phyloP scores from a whole-genome alignment of 2,888 invertebrate species.

The Melanchra persicariae region DNA sequence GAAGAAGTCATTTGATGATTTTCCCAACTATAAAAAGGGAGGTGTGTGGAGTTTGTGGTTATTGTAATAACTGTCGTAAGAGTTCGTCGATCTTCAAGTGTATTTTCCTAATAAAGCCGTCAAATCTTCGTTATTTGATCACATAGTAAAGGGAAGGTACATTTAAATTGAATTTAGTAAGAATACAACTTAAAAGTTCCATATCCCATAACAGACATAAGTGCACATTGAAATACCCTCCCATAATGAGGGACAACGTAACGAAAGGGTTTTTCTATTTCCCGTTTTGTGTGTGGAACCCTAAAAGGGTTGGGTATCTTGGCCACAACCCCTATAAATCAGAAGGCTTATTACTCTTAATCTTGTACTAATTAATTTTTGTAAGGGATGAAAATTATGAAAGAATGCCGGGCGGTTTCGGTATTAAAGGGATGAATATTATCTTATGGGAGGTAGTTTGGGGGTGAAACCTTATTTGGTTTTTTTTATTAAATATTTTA shows the following conservation, averaged over 20 bases:
- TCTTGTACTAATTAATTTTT: conserved; percentile 79
- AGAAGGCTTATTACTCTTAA: conserved; percentile 76
- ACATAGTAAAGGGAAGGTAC: not conserved
- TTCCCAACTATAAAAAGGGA: too few species aligned
- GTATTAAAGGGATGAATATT: conserved; percentile 39
- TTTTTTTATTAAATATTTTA: too few species aligned
- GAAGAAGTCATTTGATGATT: too few species aligned
- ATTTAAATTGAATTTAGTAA: conserved; percentile 37
- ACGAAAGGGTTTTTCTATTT: conserved; percentile 56
- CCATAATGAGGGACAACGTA: conserved; percentile 41
- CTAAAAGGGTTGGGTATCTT: conserved; percentile 72
- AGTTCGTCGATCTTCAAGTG: too few species aligned
- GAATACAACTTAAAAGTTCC: not conserved
- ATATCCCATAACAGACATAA: conserved; percentile 16
- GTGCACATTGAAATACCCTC: conserved; percentile 40
- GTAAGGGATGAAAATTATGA: conserved; percentile 69
- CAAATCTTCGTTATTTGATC: not conserved
- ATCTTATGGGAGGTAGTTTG: conserved; percentile 36
- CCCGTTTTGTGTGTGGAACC: conserved; percentile 49
- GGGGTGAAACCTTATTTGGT: conserved; percentile 1
- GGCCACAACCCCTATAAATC: conserved; percentile 74
- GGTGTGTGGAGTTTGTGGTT: too few species aligned
- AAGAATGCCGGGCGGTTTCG: conserved; percentile 50
- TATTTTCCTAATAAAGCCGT: not conserved
- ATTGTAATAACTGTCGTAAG: too few species aligned